Conservation (phyloP, 2,888 invertebrate genomes). For the Chrysotoxum bicinctum region DNA sequence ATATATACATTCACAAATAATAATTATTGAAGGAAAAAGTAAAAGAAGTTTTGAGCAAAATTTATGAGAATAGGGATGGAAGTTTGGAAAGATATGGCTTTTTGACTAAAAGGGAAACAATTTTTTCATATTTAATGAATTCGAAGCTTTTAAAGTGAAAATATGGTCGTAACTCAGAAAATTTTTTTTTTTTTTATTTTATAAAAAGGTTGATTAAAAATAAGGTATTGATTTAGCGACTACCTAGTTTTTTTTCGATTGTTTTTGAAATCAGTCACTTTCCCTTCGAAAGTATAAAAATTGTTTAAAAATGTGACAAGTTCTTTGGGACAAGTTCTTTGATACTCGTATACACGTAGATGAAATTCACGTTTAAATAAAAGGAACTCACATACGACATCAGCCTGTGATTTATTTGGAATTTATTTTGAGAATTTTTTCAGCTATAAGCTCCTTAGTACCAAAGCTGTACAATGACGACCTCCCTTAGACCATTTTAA, state of each 20-base stretch:
- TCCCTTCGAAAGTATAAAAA: no score
- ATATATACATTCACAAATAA: no score
- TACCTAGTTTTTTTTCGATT: no score
- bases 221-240: no score
- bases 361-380: no score
- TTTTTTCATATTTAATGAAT: background rate
- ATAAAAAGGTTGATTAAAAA: background rate
- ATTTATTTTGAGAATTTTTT: background rate
- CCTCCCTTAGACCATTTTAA: background rate
- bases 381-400: background rate
- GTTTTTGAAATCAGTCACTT: no score
- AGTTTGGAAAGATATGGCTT: slow-evolving; percentile 3
- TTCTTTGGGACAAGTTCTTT: no score
- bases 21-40: slow-evolving; percentile 25
- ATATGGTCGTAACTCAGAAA: background rate
- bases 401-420: background rate
- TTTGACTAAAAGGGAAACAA: slow-evolving; percentile 1
- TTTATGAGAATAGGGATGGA: background rate
- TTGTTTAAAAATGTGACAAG: no score
- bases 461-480: no score
- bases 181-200: background rate
- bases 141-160: background rate
- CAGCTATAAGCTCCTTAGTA: background rate
- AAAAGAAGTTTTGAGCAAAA: background rate
- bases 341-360: no score